Conservation (phyloP, 2,113 vertebrate species). For the Copsychus sechellarum region DNA sequence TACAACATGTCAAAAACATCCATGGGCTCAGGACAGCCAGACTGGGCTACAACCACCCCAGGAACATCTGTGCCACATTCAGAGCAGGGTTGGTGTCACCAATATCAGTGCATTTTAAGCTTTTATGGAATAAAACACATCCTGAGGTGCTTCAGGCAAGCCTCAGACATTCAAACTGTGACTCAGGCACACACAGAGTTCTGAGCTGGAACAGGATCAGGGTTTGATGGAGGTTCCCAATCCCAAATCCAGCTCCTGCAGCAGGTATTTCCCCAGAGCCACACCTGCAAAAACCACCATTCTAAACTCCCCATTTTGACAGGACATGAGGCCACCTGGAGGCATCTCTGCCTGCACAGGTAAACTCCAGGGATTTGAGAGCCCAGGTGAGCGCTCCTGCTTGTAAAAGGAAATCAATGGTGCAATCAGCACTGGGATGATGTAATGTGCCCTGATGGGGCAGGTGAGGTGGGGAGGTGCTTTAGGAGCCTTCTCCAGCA, state of each 20-base stretch:
- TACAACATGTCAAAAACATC: neutral
- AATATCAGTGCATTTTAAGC: neutral
- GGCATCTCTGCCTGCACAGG: neutral
- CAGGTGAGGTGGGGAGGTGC: neutral
- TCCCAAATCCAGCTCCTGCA: neutral
- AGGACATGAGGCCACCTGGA: accelerated
- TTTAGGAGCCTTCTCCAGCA: neutral
- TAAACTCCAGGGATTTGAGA: neutral
- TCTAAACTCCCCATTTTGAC: no score
- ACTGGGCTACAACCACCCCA: neutral
- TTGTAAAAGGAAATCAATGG: neutral
- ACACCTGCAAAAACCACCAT: neutral
- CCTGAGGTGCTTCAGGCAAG: neutral
- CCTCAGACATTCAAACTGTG: neutral
- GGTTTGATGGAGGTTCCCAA: neutral
- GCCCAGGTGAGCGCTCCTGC: neutral
- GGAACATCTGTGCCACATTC: accelerated
- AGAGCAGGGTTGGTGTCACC: neutral
- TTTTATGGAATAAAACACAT: neutral
- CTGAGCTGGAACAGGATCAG: neutral
- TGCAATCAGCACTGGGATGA: neutral
- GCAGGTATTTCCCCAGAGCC: neutral
- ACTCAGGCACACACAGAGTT: neutral
- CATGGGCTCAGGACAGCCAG: neutral
- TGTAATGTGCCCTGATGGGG: accelerated